Conservation (phyloP, 2,888 invertebrate genomes). For the Hydroisotoma schaefferi region DNA sequence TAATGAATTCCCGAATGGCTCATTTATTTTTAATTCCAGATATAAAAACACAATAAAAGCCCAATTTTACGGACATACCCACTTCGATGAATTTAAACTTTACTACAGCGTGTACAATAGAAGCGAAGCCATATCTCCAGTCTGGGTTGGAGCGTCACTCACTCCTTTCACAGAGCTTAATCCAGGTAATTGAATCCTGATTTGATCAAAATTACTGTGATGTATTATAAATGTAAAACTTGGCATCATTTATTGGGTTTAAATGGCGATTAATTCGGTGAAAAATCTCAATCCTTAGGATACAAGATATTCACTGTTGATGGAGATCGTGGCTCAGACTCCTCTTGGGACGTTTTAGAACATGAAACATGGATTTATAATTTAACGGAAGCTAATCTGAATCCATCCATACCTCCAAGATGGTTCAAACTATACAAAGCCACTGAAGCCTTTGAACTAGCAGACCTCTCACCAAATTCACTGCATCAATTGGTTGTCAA, state of each 20-base stretch:
- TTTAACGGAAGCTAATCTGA: constrained; percentile 67
- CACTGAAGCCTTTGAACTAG: constrained; percentile 62
- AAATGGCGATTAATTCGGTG: no score
- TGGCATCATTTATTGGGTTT: no score
- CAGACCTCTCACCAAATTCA: constrained; percentile 62
- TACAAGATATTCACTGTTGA: constrained; percentile 72
- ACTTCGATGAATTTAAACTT: constrained; percentile 69
- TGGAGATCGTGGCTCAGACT: constrained; percentile 51
- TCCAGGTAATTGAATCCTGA: no score
- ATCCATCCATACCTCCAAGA: constrained; percentile 59
- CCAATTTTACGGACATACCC: constrained; percentile 80
- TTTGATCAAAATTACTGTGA: no score
- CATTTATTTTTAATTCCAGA: constrained; percentile 27
- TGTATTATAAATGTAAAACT: no score
- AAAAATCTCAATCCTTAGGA: no score
- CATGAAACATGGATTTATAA: constrained; percentile 71
- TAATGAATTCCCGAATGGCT: neutral
- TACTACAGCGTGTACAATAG: constrained; percentile 58
- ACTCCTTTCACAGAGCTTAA: constrained; percentile 71
- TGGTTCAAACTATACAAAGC: constrained; percentile 71
- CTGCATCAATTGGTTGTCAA: constrained; percentile 61
- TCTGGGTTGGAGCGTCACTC: constrained; percentile 65
- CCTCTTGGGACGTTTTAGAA: constrained; percentile 52
- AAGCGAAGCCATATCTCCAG: constrained; percentile 29
- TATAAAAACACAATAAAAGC: constrained; percentile 70